Percentiles rank a stretch among this genome's conserved stretches.
Conservation (phyloP, 1,140 invertebrate species). For the Aphelenchoides besseyi region DNA sequence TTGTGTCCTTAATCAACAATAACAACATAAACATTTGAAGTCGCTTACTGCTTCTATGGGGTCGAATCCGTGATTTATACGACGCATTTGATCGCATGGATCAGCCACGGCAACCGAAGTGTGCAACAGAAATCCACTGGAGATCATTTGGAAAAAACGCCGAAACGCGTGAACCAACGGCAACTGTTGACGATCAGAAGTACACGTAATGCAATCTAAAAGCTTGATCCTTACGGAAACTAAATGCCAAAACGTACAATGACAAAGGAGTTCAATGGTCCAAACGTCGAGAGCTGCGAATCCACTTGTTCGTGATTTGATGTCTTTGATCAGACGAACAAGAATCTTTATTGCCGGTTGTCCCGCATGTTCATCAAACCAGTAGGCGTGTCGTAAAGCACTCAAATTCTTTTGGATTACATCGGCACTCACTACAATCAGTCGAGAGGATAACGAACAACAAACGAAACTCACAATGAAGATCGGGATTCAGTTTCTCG, state of each 20-base stretch:
- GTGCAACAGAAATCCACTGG: constrained; percentile 88
- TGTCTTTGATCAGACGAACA: constrained; percentile 83
- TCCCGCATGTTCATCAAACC: constrained; percentile 97
- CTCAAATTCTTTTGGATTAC: constrained; percentile 82
- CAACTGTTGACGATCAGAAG: constrained; percentile 83
- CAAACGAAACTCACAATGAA: constrained; percentile 69
- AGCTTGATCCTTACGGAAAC: neutral
- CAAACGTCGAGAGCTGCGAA: constrained; percentile 85
- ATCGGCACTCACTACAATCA: constrained; percentile 75
- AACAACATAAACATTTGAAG: neutral
- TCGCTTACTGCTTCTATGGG: constrained; percentile 77
- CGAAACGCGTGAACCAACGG: constrained; percentile 84
- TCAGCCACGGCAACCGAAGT: constrained; percentile 89
- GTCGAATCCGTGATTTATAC: constrained; percentile 84
- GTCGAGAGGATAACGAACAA: constrained; percentile 26
- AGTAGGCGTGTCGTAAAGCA: constrained; percentile 85
- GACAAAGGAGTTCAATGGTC: constrained; percentile 85
- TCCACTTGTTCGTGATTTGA: constrained; percentile 81
- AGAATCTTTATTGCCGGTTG: constrained; percentile 94
- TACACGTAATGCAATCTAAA: constrained; percentile 84
- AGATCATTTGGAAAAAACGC: constrained; percentile 80
- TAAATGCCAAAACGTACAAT: constrained; percentile 23
- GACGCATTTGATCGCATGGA: constrained; percentile 83
- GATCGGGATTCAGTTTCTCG: constrained; percentile 83
- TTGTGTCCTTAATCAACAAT: constrained; percentile 70